phyloP scores from a whole-genome alignment of 37 sponge, comb jelly and placozoan species.

The Corticium candelabrum region DNA sequence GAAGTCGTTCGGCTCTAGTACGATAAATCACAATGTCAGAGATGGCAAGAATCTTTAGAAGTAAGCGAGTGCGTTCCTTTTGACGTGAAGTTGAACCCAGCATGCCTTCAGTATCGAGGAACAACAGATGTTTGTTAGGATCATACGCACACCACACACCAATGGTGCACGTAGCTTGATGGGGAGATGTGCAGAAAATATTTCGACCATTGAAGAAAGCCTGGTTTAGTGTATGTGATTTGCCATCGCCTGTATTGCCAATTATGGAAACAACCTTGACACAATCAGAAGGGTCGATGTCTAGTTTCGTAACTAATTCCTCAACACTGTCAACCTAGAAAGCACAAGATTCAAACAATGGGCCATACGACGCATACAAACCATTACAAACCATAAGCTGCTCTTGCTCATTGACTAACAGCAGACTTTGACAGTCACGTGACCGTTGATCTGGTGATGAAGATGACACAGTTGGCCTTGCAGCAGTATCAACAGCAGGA shows the following conservation, averaged over 20 bases:
- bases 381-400: slow-evolving; percentile 38
- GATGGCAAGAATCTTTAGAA: slow-evolving; percentile 68
- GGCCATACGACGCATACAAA: not conserved
- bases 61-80: slow-evolving; percentile 60
- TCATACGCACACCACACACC: slow-evolving; percentile 89
- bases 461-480: no score
- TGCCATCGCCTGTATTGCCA: slow-evolving; percentile 97
- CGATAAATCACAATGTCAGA: slow-evolving; percentile 87
- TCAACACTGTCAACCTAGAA: slow-evolving; percentile 34
- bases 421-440: slow-evolving; percentile 5
- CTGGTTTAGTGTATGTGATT: slow-evolving; percentile 83
- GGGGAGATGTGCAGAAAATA: slow-evolving; percentile 65
- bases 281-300: slow-evolving; percentile 24
- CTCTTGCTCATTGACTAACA: slow-evolving; percentile 54
- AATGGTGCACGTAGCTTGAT: slow-evolving; percentile 65
- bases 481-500: no score
- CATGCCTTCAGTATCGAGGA: slow-evolving; percentile 87
- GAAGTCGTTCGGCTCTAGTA: slow-evolving; percentile 82
- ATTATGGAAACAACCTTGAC: slow-evolving; percentile 92
- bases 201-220: slow-evolving; percentile 73
- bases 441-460: not conserved
- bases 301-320: slow-evolving; percentile 27
- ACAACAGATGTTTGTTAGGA: slow-evolving; percentile 26
- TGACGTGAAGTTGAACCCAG: slow-evolving; percentile 61
- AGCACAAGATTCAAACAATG: not conserved